Evolutionary conservation across 2,888 invertebrate species (phyloP).

Genomic region (Agrotis puta): DNA sequence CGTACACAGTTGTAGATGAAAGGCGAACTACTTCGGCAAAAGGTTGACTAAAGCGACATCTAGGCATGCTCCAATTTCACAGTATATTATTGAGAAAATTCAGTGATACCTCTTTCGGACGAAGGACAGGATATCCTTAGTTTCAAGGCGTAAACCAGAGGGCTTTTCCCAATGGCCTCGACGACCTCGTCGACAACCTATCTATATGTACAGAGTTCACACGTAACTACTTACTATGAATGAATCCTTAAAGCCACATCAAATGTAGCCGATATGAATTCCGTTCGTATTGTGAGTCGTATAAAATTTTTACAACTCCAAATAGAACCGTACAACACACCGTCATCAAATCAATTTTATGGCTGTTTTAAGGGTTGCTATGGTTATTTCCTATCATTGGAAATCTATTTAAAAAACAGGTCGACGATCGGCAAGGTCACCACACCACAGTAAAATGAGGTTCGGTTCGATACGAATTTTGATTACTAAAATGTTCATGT

Average conservation of each 20-base stretch:
- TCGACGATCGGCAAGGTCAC: conserved; percentile 48
- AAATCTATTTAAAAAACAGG: conserved; percentile 46
- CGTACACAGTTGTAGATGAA: not conserved
- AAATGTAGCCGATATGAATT: conserved; percentile 65
- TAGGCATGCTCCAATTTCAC: conserved; percentile 22
- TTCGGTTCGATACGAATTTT: conserved; percentile 13
- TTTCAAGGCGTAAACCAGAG: conserved; percentile 41
- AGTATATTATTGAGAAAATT: not conserved
- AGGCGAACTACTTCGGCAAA: conserved; percentile 14
- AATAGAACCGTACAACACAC: conserved; percentile 61
- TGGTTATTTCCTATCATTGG: conserved; percentile 55
- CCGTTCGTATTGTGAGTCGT: conserved; percentile 64
- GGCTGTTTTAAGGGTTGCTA: conserved; percentile 57
- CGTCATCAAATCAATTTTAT: conserved; percentile 66
- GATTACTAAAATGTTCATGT: conserved; percentile 9
- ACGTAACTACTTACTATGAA: conserved; percentile 57
- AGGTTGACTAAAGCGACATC: conserved; percentile 45
- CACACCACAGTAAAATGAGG: conserved; percentile 32
- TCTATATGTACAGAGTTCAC: conserved; percentile 20
- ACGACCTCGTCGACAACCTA: not conserved
- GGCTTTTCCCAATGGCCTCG: conserved; percentile 26
- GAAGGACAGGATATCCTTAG: conserved; percentile 13
- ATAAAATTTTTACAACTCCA: conserved; percentile 65
- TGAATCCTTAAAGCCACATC: conserved; percentile 63
- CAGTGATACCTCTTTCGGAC: not conserved